These are phyloP conservation scores for Chionodraco myersi DNA, from an alignment of 2,113 vertebrate species.

Conservation along the genomic window DNA sequence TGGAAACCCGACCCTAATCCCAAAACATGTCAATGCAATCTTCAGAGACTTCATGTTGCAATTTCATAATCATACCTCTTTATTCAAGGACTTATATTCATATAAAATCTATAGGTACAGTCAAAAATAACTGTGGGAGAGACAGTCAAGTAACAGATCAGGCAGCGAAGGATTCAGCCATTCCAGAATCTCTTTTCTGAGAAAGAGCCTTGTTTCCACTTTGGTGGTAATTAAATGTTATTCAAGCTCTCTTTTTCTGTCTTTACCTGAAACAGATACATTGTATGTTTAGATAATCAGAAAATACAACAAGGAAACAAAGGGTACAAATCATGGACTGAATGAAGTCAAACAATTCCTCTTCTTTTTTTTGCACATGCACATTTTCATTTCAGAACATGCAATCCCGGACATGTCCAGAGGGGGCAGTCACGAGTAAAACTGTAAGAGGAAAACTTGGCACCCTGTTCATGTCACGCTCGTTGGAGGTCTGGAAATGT, in stretches of 20 bases:
- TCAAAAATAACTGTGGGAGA: slow-evolving; percentile 92
- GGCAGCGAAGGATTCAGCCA: slow-evolving; percentile 86
- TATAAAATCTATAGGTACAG: slow-evolving; percentile 95
- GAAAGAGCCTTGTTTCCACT: slow-evolving; percentile 51
- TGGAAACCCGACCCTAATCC: background rate
- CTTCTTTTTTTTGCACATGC: slow-evolving; percentile 86
- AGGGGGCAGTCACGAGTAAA: slow-evolving; percentile 85
- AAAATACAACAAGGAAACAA: slow-evolving; percentile 91
- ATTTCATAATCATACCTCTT: slow-evolving; percentile 79
- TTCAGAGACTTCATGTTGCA: background rate
- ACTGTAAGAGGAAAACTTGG: slow-evolving; percentile 85
- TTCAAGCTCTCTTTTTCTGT: slow-evolving; percentile 83
- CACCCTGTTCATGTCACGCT: slow-evolving; percentile 71
- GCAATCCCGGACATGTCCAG: slow-evolving; percentile 91
- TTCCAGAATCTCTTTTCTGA: slow-evolving; percentile 77
- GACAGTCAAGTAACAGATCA: slow-evolving; percentile 89
- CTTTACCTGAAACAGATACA: slow-evolving; percentile 84
- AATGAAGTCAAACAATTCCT: slow-evolving; percentile 87
- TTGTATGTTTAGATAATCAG: slow-evolving; percentile 90
- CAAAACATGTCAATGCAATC: slow-evolving; percentile 16
- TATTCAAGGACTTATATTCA: slow-evolving; percentile 94
- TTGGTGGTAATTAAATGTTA: slow-evolving; percentile 73
- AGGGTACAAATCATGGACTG: slow-evolving; percentile 88
- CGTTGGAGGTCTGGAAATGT: slow-evolving; percentile 29
- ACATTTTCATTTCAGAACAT: slow-evolving; percentile 92